phyloP scores from a whole-genome alignment of 2,888 invertebrate genomes.

The Acanthoscelides obtectus region DNA sequence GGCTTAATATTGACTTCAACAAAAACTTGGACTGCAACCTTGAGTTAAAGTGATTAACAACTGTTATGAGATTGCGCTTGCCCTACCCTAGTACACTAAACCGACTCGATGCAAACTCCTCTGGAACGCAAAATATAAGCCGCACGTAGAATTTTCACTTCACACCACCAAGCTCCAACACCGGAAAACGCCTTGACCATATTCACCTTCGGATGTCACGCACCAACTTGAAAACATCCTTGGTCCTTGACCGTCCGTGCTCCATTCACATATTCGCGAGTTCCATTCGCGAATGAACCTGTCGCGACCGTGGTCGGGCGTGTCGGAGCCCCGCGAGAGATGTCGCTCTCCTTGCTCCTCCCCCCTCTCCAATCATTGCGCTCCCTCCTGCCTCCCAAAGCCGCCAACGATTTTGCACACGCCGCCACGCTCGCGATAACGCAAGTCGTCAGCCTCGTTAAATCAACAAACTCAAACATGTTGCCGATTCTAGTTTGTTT shows the following conservation, averaged over 20 bases:
- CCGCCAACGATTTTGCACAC: background rate
- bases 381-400: background rate
- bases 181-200: too few species aligned
- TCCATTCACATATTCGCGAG: background rate
- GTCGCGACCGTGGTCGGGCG: background rate
- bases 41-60: too few species aligned
- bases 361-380: background rate
- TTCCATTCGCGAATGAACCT: background rate
- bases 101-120: too few species aligned
- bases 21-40: too few species aligned
- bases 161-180: too few species aligned
- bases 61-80: too few species aligned
- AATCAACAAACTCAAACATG: background rate
- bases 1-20: too few species aligned
- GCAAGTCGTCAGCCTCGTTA: background rate
- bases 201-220: background rate
- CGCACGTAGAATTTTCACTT: too few species aligned
- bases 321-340: background rate
- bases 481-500: background rate
- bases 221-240: background rate
- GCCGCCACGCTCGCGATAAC: background rate
- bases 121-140: too few species aligned
- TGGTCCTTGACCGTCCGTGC: background rate
- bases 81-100: too few species aligned
- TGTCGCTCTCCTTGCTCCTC: background rate